Base-by-base conservation (phyloP, 1,140 invertebrate species). In the Bombus pyrosoma region DNA sequence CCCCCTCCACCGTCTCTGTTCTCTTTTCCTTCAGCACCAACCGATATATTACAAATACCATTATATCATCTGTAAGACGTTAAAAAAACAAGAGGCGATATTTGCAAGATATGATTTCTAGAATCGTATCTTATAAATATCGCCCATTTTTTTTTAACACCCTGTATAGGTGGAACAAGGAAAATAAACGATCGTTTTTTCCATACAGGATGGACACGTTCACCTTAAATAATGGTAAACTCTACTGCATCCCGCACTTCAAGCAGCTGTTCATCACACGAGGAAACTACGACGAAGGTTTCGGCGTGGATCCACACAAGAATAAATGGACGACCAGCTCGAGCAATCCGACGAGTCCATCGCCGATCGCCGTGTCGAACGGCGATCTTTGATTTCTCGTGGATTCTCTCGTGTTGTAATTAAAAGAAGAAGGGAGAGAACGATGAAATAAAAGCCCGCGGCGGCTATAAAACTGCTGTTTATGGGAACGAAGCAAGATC, bases 261-360 rank as follows among this genome's bases (percentile, higher is more conserved):
- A 98, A 97, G 92, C 97, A 98, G 92, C 95, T 98, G 3, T 98
- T 98, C 93, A 97, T 97, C 91, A 96, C 97, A n/a, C 97, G 97
- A 94, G 98, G 98, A 64, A 98, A 98, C 94, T 98, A 98, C 93
- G 97, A 98, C 90, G 97, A 98, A 92, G 97, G 97, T 37, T 98
- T 98, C 93, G 96, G 96, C 37, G 93, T 96, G 3, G 96, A 96
- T 90, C 96, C 96, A 74, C 96, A 96, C 89, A 96, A 96, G 93
- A 95, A 96, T 85, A 97, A 97, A 92, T 97, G 96, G 96, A 86
- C 93, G 69, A 91, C 86, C 47, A 92, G 69, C 68, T 81, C 83
- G 81, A 62, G 57, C 81, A 87, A 91, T 88, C 72, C 92, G 87
- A 83, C 81, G 85, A 89, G 66, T 92, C 89, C 93, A 13, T 74